Conservation (phyloP, 2,888 invertebrate species). For the Pollenia labialis region DNA sequence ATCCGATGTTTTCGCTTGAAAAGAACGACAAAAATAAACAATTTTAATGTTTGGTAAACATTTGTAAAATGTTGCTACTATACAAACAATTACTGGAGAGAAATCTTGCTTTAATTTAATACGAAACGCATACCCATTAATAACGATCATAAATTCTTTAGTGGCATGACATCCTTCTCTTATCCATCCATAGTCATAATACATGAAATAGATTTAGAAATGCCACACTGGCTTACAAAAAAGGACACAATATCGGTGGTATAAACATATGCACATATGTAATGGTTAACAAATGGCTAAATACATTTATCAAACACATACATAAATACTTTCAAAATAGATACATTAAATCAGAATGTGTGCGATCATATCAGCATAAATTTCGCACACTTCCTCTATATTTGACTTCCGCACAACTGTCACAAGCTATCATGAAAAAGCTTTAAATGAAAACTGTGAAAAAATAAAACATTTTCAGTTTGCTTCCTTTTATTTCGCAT, state of each 20-base stretch:
- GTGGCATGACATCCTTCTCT: conserved; percentile 10
- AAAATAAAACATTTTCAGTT: conserved; percentile 12
- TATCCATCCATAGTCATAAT: not conserved
- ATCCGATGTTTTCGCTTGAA: conserved; percentile 35
- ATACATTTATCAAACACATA: not conserved
- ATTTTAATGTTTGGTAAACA: conserved; percentile 1
- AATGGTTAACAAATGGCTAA: not conserved
- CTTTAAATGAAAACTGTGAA: conserved; percentile 45
- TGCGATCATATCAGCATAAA: conserved; percentile 37
- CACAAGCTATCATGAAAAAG: conserved; percentile 51
- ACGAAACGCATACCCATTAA: not conserved
- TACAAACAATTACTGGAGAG: not conserved
- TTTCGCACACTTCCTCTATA: conserved; percentile 61
- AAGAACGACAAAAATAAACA: not conserved
- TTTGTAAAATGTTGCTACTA: not conserved
- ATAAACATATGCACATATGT: not conserved
- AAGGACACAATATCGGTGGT: not conserved
- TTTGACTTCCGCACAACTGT: conserved; percentile 61
- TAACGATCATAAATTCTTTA: conserved; percentile 4
- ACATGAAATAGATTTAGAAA: conserved; percentile 4
- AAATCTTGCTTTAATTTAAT: not conserved
- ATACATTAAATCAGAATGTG: not conserved
- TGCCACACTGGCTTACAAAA: not conserved
- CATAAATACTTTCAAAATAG: not conserved
- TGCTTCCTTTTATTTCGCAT: conserved; percentile 31